Evolutionary conservation across 2,888 invertebrate genomes (phyloP).

Genomic region (Anarsia innoxiella): DNA sequence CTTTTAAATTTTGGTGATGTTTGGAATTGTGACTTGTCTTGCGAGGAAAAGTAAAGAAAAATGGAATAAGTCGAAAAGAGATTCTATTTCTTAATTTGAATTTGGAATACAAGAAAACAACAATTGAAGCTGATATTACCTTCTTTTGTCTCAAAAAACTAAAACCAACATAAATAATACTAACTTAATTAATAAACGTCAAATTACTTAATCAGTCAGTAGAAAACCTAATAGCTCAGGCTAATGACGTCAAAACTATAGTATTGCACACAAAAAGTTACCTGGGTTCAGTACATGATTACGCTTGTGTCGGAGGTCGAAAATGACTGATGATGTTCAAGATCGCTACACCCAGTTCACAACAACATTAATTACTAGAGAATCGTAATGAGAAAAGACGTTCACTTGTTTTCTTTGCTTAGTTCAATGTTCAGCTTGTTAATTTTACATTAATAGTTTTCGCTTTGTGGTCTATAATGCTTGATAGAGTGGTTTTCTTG

Average conservation of each 20-base stretch:
- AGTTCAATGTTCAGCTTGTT: slow-evolving; percentile 15
- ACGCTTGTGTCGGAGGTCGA: slow-evolving; percentile 49
- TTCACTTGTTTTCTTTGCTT: slow-evolving; percentile 35
- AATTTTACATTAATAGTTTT: slow-evolving; percentile 15
- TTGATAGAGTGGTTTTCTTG: slow-evolving; percentile 9
- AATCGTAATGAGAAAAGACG: slow-evolving; percentile 53
- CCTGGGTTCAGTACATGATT: slow-evolving; percentile 23
- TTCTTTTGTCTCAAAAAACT: too few species aligned
- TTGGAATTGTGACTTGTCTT: slow-evolving; percentile 13
- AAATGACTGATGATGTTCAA: slow-evolving; percentile 69
- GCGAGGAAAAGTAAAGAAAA: not conserved
- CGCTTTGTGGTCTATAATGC: too few species aligned
- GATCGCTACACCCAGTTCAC: slow-evolving; percentile 56
- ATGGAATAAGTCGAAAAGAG: too few species aligned
- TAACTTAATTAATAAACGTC: too few species aligned
- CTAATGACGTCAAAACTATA: slow-evolving; percentile 11
- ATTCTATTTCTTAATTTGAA: too few species aligned
- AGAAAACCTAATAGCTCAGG: not conserved
- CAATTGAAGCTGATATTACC: too few species aligned
- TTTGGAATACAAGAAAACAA: too few species aligned
- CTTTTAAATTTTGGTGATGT: slow-evolving; percentile 31
- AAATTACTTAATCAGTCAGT: too few species aligned
- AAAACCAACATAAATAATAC: too few species aligned
- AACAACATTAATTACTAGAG: slow-evolving; percentile 62
- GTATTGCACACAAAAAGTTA: slow-evolving; percentile 27